Conservation (phyloP, 1,140 invertebrate species). For the Himalopsyche phryganea region DNA sequence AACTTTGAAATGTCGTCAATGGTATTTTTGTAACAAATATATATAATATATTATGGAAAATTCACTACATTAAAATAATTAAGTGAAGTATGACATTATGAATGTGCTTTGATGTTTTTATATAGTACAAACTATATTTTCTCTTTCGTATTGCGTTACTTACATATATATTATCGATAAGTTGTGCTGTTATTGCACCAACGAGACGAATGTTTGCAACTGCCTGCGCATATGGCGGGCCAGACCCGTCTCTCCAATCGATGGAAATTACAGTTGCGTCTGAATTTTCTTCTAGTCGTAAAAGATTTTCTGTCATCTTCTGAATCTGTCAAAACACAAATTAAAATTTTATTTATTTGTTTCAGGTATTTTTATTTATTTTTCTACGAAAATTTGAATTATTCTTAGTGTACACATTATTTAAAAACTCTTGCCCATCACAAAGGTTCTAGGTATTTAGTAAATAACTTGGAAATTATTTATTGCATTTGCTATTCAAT, state of each 20-base stretch:
- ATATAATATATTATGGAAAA: slow-evolving; percentile 1
- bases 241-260: slow-evolving; percentile 81
- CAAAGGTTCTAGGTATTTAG: too few relatives aligned
- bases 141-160: slow-evolving; percentile 40
- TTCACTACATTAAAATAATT: too few relatives aligned
- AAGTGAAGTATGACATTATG: neutral
- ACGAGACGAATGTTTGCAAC: slow-evolving; percentile 87
- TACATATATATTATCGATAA: slow-evolving; percentile 59
- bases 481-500: too few relatives aligned
- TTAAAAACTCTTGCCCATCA: too few relatives aligned
- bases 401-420: too few relatives aligned
- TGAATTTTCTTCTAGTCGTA: slow-evolving; percentile 63
- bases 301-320: slow-evolving; percentile 55
- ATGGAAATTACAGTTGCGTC: slow-evolving; percentile 74
- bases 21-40: neutral
- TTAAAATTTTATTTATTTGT: neutral
- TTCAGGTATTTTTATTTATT: neutral
- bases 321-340: slow-evolving; percentile 47
- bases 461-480: too few relatives aligned
- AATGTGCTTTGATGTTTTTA: neutral
- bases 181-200: slow-evolving; percentile 74
- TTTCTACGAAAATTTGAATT: neutral
- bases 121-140: neutral
- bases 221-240: slow-evolving; percentile 85
- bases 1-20: neutral